Evolutionary conservation across 53 echinoderm and acorn worm species (phyloP).

Genomic region (Paelopatides confundens): DNA sequence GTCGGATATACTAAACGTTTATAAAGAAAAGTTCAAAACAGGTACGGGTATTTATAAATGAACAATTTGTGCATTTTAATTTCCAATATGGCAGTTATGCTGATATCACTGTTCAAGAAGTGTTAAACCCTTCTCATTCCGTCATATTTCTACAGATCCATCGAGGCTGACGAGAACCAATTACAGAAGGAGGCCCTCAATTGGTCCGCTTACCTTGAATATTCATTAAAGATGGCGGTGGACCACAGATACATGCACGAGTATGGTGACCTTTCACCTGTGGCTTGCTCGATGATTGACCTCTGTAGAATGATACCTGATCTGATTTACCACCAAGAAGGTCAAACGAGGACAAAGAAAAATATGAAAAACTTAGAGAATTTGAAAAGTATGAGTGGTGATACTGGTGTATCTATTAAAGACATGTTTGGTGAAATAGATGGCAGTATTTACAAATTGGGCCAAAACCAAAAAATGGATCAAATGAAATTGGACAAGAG

Average conservation of each 20-base stretch:
- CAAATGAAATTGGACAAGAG: not conserved
- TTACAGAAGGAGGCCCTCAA: constrained; percentile 22
- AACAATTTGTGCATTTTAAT: no score
- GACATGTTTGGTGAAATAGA: not conserved
- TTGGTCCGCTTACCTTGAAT: constrained; percentile 60
- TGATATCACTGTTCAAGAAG: no score
- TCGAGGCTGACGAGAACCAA: constrained; percentile 26
- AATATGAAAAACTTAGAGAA: not conserved
- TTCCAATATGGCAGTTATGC: no score
- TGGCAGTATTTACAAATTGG: not conserved
- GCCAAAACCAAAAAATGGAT: not conserved
- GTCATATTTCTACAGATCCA: constrained; percentile 34
- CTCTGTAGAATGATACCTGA: constrained; percentile 22
- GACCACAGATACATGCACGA: constrained; percentile 93
- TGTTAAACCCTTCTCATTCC: no score
- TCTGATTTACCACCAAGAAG: not conserved
- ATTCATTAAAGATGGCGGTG: constrained; percentile 62
- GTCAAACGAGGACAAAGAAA: not conserved
- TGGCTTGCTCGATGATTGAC: not conserved
- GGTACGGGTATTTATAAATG: no score
- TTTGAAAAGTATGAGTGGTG: not conserved
- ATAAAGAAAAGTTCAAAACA: not conserved
- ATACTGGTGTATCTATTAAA: not conserved
- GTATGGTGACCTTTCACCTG: constrained; percentile 69
- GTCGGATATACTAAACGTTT: not conserved